Evolutionary conservation across 2,797 vertebrate species (phyloP), one percentile per base, ranked within the genome.

Genomic region (Helicolenus hilgendorfi): DNA sequence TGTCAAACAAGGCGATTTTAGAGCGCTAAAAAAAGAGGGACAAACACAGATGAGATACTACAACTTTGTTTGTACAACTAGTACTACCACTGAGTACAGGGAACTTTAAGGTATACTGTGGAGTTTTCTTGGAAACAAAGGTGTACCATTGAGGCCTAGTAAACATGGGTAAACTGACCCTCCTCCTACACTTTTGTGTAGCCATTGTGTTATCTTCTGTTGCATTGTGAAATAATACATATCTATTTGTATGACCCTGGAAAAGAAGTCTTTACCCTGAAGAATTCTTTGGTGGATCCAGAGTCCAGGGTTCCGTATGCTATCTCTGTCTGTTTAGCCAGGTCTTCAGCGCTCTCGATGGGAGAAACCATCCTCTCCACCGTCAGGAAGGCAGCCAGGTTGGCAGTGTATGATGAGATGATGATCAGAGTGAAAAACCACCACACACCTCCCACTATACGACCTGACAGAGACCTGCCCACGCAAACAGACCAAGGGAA

Each of bases 361-460:
- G 99, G 99, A 81, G 99, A 99, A 81, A 99, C 99, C 99, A 99
- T 99, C 94, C 99, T 98, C 96, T 99, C 99, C 78, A 99, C 99
- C 0, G 99, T 99, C 94, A 99, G 98, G 97, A 99, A 99, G 95
- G 99, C 99, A 95, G 99, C 99, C 97, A 99, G 97, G 97, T 99
- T 99, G 93, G 99, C 99, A 93, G 98, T 99, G 98, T 99, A 99
- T 88, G 99, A 99, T 31, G 99, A 99, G 96, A 99, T 99, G 96
- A 99, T 99, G 97, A 99, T 99, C 95, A 99, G 97, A 87, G 99
- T 99, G 97, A 99, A 99, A 97, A 99, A 99, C 99, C 98, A 99
- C 99, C 99, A 99, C 85, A 99, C 99, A 74, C 99, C 99, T 93
- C 99, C 99, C 85, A 99, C 99, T 96, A 99, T 99, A 92, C 98